Evolutionary conservation across 2,113 vertebrate genomes (phyloP), one percentile per base, ranked within the genome.

Genomic region (Himantopus leucocephalus): DNA sequence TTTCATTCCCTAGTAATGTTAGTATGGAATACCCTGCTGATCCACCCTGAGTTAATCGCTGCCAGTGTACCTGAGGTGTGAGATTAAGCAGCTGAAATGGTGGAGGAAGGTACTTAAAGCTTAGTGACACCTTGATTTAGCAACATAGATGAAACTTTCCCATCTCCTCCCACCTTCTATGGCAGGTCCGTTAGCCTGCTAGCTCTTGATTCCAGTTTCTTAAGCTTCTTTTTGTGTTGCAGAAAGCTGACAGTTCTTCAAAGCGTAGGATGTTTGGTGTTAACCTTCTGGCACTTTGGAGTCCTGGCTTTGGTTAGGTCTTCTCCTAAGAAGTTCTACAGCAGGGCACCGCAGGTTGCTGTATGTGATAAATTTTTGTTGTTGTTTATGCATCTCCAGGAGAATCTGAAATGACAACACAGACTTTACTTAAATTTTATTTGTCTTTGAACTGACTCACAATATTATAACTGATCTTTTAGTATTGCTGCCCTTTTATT

Each of bases 41-140:
- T 39, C 47, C 34, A 10, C 30, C 12, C 30, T 0, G 48, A 35
- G 20, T 35, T 66, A 21, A 2, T 29, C 0, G 0, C 8, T 56
- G 22, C 52, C 1, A 0, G 9, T 16, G 1, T 7, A 45, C 37
- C 53, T 14, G 35, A 70, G 56, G 13, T 4, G 14, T 43, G 13
- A 88, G 26, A 29, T 23, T 11, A 41, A 56, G 35, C 1, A 4
- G 10, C 50, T 70, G 39, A n/a, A 95, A 67, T 1, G 1, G 5
- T 45, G 43, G 37, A 72, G 17, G 10, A 55, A 29, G 35, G 13
- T 63, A 8, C 37, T 41, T 59, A 6, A 47, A 19, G 39, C 22
- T 71, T 59, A 15, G 16, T 68, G 47, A 18, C 14, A 30, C 14
- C 20, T 22, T 68, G 10, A 22, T 79, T 59, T 68, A 78, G 47